Evolutionary conservation across 2,888 invertebrate species (phyloP), one percentile per base, ranked within the genome.

Genomic region (Sarcophaga rosellei): DNA sequence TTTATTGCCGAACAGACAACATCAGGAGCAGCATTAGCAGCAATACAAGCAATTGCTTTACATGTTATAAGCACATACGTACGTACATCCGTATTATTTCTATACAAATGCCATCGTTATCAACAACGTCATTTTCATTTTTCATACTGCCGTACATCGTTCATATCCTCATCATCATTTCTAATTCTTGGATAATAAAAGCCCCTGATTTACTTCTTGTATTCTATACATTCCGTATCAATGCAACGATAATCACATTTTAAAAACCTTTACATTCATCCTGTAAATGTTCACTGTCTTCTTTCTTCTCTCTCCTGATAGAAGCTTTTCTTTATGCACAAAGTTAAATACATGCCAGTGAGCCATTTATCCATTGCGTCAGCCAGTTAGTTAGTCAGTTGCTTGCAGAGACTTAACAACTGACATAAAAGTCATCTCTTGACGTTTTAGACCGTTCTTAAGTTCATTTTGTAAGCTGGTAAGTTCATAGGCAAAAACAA

Each of bases 191-290:
- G 61, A 86, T 84, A 86, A 74, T 77, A 84, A 62, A 86, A 84
- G 8, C 35, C 70, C 77, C 81, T 86, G 86, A 86, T 86, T 86
- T 86, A 44, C 76, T 83, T 75, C 45, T 68, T 35, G 35, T 35
- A 35, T 17, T 44, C n/a, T 53, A 15, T 75, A 68, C 21, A 61
- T 76, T 65, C 76, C 17, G 12, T 12, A 62, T 78, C 35, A 47
- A 74, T 81, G 81, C 83, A 84, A 81, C 75, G 77, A 74, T 86
- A 86, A 86, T 84, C 86, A 81, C 57, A 81, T 86, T 86, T 86
- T 63, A 44, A 84, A 86, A 84, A 86, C 84, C 81, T 83, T 83
- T 83, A 80, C 25, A 82, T 59, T 61, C 73, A 83, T 78, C 69
- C 69, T 11, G 70, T 76, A 59, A 76, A 76, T 82, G 61, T 76